phyloP scores from a whole-genome alignment of 35 echinoderm and acorn worm species.

The Hemicentrotus pulcherrimus region DNA sequence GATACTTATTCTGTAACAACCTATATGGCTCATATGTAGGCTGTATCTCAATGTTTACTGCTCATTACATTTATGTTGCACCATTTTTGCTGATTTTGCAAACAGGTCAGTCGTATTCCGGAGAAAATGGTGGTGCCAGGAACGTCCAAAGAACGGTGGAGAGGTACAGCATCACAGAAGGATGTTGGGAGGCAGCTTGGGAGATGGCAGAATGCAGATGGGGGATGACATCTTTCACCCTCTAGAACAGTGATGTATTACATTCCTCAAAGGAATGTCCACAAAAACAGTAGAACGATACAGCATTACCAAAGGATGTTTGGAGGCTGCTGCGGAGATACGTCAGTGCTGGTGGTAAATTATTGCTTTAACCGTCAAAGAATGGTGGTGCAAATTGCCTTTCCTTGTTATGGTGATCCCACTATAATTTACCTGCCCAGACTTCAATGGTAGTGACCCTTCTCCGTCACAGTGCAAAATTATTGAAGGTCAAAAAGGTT shows the following conservation, averaged over 20 bases:
- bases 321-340: too few species aligned
- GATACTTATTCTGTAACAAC: too few species aligned
- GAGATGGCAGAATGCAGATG: slow-evolving; percentile 27
- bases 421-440: too few species aligned
- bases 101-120: slow-evolving; percentile 33
- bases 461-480: too few species aligned
- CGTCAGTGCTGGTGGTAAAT: too few species aligned
- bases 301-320: background rate
- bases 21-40: background rate
- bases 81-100: background rate
- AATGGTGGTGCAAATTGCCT: too few species aligned
- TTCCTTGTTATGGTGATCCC: too few species aligned
- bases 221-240: slow-evolving; percentile 33
- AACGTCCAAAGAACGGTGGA: slow-evolving; percentile 30
- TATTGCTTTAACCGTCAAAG: too few species aligned
- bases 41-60: too few species aligned
- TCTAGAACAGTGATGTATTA: background rate
- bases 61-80: too few species aligned
- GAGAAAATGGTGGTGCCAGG: slow-evolving; percentile 37
- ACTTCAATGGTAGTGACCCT: too few species aligned
- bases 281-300: background rate
- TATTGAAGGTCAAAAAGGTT: too few species aligned
- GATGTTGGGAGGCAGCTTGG: slow-evolving; percentile 1
- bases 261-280: background rate
- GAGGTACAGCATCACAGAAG: slow-evolving; percentile 22